A percentile compares a stretch with the other conserved stretches of the same genome.
Conservation (phyloP, 2,888 invertebrate species). For the Escarpia spicata region DNA sequence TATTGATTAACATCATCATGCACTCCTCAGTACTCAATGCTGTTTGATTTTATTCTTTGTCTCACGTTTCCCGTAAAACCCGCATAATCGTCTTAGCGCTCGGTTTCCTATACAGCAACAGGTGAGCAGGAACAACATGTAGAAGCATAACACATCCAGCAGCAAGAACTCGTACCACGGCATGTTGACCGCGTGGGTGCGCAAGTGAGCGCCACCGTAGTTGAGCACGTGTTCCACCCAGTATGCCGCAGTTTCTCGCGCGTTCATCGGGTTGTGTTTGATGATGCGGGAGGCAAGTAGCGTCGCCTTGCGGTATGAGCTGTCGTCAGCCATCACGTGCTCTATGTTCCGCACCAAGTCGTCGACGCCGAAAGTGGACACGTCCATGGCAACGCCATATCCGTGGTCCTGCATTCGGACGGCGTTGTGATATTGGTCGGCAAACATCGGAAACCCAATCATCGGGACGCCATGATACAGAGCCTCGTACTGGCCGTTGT, state of each 20-base stretch:
- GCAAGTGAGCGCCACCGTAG: constrained; percentile 47
- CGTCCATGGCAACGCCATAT: constrained; percentile 42
- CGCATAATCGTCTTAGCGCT: too few relatives aligned
- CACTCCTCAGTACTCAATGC: not conserved
- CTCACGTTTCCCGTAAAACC: too few relatives aligned
- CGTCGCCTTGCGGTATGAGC: constrained; percentile 36
- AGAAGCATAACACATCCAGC: constrained; percentile 38
- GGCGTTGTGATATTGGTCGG: constrained; percentile 28
- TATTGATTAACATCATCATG: not conserved
- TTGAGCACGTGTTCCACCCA: constrained; percentile 51
- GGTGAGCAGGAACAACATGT: too few relatives aligned
- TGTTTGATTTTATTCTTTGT: not conserved
- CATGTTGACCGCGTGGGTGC: constrained; percentile 40
- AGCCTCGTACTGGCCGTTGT: constrained; percentile 30
- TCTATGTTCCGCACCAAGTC: constrained; percentile 38
- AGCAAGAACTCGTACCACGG: constrained; percentile 43
- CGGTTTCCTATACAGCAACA: too few relatives aligned
- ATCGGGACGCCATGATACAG: constrained; percentile 34
- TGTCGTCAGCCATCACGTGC: constrained; percentile 37
- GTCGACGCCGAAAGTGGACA: constrained; percentile 33
- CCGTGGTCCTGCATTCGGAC: constrained; percentile 28
- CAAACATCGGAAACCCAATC: constrained; percentile 29
- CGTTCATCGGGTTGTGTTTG: constrained; percentile 33
- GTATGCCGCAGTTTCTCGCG: constrained; percentile 43
- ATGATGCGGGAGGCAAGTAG: constrained; percentile 39